phyloP scores from a whole-genome alignment of 2,113 vertebrate genomes.

The Daboia siamensis region DNA sequence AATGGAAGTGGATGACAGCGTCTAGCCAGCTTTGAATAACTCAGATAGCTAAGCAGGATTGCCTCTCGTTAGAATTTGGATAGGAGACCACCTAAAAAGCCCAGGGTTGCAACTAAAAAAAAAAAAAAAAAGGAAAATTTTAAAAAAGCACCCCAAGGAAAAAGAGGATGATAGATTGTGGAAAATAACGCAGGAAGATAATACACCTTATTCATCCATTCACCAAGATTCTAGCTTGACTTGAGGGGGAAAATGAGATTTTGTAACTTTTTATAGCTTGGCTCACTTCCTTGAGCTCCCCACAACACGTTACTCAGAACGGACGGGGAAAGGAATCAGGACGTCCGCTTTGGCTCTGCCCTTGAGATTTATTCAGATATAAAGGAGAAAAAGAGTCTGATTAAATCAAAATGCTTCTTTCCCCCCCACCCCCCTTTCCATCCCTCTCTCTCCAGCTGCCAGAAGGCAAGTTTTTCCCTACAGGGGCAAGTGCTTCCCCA shows the following conservation, averaged over 20 bases:
- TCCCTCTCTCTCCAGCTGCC: not conserved
- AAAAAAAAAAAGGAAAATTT: not conserved
- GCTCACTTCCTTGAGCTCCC: not conserved
- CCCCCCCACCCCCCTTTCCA: accelerated
- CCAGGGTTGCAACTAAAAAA: not conserved
- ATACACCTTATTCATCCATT: too few relatives aligned
- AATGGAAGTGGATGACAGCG: not conserved
- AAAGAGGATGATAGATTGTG: not conserved
- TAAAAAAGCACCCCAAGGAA: too few relatives aligned
- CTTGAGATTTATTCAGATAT: not conserved
- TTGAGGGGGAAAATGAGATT: not conserved
- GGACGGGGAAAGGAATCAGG: not conserved
- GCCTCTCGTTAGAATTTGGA: not conserved
- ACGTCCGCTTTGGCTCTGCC: accelerated
- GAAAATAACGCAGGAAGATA: too few relatives aligned
- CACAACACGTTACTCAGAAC: not conserved
- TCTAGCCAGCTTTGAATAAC: not conserved
- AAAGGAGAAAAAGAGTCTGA: too few relatives aligned
- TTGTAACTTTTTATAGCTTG: not conserved
- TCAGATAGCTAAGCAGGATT: not conserved
- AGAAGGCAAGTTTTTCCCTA: not conserved
- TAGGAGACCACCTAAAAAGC: not conserved
- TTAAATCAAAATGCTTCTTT: not conserved
- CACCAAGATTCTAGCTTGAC: not conserved
- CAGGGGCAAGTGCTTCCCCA: not conserved